Evolutionary conservation across 2,797 vertebrate species (phyloP).

Genomic region (Syngnathus acus): DNA sequence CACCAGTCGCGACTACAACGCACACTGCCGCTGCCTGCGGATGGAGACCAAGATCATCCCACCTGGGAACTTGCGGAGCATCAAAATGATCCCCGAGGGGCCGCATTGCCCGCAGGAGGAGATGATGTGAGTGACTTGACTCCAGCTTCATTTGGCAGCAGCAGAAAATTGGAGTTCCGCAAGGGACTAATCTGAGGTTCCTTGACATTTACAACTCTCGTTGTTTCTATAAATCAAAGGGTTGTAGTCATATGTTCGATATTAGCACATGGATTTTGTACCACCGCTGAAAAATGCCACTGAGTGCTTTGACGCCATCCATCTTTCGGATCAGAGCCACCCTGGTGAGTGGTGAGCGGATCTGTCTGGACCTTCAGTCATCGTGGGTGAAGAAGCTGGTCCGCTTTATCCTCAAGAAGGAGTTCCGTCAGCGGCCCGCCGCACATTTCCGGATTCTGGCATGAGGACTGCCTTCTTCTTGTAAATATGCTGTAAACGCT

Average conservation of each 20-base stretch:
- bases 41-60: conserved; percentile 70
- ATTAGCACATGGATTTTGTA: neutral
- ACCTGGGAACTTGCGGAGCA: conserved; percentile 50
- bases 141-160: neutral
- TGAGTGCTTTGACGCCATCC: neutral
- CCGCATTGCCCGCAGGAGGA: conserved; percentile 60
- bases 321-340: conserved; percentile 46
- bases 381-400: conserved; percentile 68
- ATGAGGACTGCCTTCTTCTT: neutral
- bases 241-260: no score
- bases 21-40: conserved; percentile 60
- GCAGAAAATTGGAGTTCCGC: neutral
- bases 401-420: conserved; percentile 51
- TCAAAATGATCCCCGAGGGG: conserved; percentile 61
- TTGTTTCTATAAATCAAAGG: neutral
- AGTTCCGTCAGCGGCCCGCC: conserved; percentile 5
- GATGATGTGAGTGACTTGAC: conserved; percentile 63
- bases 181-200: neutral
- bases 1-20: conserved; percentile 58
- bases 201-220: neutral
- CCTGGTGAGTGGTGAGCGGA: conserved; percentile 51
- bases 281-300: neutral
- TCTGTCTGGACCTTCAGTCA: conserved; percentile 62
- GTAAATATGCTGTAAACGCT: no score
- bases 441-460: neutral